Conservation (phyloP, 2,888 invertebrate genomes). For the Tetragnatha montana region DNA sequence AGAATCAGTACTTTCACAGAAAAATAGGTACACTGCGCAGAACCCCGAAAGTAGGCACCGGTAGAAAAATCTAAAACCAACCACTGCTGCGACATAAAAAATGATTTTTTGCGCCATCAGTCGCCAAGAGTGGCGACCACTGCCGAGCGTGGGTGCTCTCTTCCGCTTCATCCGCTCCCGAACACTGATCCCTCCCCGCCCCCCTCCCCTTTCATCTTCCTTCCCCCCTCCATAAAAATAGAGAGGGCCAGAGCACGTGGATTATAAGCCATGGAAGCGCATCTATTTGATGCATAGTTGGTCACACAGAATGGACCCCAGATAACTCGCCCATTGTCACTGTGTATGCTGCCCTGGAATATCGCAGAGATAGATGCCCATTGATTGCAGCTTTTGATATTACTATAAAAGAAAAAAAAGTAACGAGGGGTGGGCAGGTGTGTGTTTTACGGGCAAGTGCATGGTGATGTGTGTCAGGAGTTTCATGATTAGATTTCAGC, state of each 20-base stretch:
- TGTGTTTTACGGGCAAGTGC: too few species aligned
- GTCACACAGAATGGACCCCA: neutral
- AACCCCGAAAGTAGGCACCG: too few species aligned
- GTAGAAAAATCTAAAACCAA: too few species aligned
- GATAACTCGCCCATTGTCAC: neutral
- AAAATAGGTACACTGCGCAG: too few species aligned
- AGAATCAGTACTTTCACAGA: too few species aligned
- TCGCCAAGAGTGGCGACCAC: constrained; percentile 49
- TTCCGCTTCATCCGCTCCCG: constrained; percentile 60
- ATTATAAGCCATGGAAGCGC: constrained; percentile 35
- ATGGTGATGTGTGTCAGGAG: too few species aligned
- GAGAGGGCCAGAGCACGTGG: constrained; percentile 43
- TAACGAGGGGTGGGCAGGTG: too few species aligned
- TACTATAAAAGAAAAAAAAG: neutral
- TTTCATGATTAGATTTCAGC: too few species aligned
- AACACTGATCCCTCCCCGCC: constrained; percentile 53
- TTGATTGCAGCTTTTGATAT: neutral
- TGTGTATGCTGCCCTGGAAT: neutral
- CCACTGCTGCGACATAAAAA: too few species aligned
- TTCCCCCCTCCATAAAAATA: constrained; percentile 52
- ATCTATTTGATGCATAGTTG: constrained; percentile 34
- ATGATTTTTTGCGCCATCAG: neutral
- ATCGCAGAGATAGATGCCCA: neutral
- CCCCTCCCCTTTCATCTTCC: constrained; percentile 27
- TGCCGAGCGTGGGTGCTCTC: constrained; percentile 58